phyloP scores from a whole-genome alignment of 30 jellyfish, hydroid and myxozoan genomes.

The Nemopilema nomurai region DNA sequence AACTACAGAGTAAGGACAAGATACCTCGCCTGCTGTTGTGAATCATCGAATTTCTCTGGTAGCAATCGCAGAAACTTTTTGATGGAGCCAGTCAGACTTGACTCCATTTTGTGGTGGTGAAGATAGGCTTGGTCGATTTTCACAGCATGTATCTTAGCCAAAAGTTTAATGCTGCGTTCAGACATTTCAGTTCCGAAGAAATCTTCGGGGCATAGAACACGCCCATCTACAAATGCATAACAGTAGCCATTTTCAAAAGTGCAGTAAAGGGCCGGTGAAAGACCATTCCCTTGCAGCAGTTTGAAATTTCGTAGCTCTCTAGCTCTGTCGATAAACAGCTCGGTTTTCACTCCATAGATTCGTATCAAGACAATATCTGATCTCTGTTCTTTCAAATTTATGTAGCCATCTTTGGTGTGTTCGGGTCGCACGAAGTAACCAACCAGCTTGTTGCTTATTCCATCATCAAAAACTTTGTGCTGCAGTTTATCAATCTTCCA shows the following conservation, averaged over 20 bases:
- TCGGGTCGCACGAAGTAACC: slow-evolving; percentile 75
- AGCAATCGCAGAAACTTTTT: slow-evolving; percentile 43
- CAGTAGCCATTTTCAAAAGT: slow-evolving; percentile 91
- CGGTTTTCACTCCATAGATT: slow-evolving; percentile 94
- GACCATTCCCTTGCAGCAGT: slow-evolving; percentile 56
- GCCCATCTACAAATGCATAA: slow-evolving; percentile 80
- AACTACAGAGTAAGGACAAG: neutral
- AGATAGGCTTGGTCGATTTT: slow-evolving; percentile 67
- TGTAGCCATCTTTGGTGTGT: slow-evolving; percentile 37
- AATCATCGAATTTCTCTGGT: slow-evolving; percentile 64
- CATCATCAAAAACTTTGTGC: slow-evolving; percentile 82
- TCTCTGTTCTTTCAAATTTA: slow-evolving; percentile 41
- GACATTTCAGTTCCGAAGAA: slow-evolving; percentile 31
- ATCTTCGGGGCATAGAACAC: slow-evolving; percentile 67
- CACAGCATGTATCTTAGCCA: slow-evolving; percentile 82
- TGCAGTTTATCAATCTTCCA: slow-evolving; percentile 78
- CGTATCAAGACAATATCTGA: slow-evolving; percentile 87
- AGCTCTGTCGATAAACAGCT: slow-evolving; percentile 88
- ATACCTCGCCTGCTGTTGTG: slow-evolving; percentile 75
- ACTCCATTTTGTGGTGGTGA: slow-evolving; percentile 77
- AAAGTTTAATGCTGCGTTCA: slow-evolving; percentile 48
- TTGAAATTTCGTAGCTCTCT: slow-evolving; percentile 87
- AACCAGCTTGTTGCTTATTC: slow-evolving; percentile 82
- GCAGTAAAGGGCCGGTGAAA: slow-evolving; percentile 82
- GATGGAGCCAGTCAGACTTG: slow-evolving; percentile 56